A percentile compares a stretch with the other conserved stretches of the same genome.
Evolutionary conservation across 2,888 invertebrate genomes (phyloP).

Genomic region (Machimus rusticus): DNA sequence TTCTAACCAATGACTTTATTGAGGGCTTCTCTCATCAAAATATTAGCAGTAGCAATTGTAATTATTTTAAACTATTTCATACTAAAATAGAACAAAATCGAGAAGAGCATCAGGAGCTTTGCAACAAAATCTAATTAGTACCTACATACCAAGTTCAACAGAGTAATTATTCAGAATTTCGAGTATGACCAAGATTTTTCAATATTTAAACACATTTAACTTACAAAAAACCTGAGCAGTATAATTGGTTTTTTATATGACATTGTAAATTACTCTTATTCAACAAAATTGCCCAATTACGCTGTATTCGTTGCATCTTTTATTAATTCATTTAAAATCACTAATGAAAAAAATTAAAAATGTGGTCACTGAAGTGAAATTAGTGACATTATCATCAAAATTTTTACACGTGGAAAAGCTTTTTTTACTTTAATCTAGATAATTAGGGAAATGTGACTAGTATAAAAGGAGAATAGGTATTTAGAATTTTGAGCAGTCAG

Average conservation of each 20-base stretch:
- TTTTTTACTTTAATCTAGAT: background rate
- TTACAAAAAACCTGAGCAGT: too few relatives aligned
- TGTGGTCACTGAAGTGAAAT: background rate
- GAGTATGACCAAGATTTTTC: too few relatives aligned
- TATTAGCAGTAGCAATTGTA: background rate
- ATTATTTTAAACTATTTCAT: too few relatives aligned
- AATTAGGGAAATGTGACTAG: background rate
- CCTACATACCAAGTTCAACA: too few relatives aligned
- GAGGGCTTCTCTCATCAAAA: background rate
- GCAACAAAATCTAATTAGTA: too few relatives aligned
- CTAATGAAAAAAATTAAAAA: background rate
- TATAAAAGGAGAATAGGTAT: background rate
- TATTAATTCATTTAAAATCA: background rate
- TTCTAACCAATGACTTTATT: background rate
- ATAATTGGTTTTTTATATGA: background rate
- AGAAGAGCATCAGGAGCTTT: too few relatives aligned
- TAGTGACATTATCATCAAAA: background rate
- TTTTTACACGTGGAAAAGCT: background rate
- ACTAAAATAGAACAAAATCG: too few relatives aligned
- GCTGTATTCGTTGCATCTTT: background rate
- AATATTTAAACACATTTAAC: too few relatives aligned
- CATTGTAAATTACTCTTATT: background rate
- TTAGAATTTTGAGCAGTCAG: background rate
- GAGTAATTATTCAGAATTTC: too few relatives aligned
- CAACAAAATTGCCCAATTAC: background rate